Base-by-base conservation (phyloP, 2,797 vertebrate genomes). In the Liparis tanakae region DNA sequence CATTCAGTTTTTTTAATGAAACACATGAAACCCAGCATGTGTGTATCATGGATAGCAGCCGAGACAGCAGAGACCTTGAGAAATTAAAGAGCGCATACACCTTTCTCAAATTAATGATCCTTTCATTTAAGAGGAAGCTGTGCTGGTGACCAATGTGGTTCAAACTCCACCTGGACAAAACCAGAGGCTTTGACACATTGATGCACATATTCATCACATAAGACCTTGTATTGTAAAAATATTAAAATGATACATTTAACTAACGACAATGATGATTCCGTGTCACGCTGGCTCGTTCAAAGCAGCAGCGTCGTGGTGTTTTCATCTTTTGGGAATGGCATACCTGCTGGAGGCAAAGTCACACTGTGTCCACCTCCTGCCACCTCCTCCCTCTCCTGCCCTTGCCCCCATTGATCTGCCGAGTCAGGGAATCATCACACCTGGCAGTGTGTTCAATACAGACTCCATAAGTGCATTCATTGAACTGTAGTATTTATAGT, bases 331-430 rank as follows among this genome's bases (percentile, higher is more conserved):
- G 56, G 65, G 57, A 82, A 83, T 48, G 12, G 4, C 77, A 76
- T 59, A 72, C 70, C 78, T 71, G 79, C 77, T 67, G 74, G 69
- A 72, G 81, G 67, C 86, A 85, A 88, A 88, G 87, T 88, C 80
- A 87, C 78, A 79, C 79, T 76, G 54, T 76, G 77, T 61, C 59
- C 81, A 73, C 67, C 74, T 51, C 46, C 79, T 77, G 74, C 78
- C 83, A 63, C 82, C 79, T 81, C 54, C 22, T 78, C 51, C 72
- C 67, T 59, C 63, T 37, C 22, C 85, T 85, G 87, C 64, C 89
- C 91, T 91, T 90, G 90, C 37, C 34, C 64, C 64, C 80, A 92
- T 85, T 86, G 93, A 92, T 92, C 85, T 84, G 85, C 89, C 87
- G 82, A 79, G 86, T 88, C 85, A 83, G 83, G 78, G 54, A 73